Base-by-base conservation (phyloP, 2,888 invertebrate genomes). In the Pandemis heparana region DNA sequence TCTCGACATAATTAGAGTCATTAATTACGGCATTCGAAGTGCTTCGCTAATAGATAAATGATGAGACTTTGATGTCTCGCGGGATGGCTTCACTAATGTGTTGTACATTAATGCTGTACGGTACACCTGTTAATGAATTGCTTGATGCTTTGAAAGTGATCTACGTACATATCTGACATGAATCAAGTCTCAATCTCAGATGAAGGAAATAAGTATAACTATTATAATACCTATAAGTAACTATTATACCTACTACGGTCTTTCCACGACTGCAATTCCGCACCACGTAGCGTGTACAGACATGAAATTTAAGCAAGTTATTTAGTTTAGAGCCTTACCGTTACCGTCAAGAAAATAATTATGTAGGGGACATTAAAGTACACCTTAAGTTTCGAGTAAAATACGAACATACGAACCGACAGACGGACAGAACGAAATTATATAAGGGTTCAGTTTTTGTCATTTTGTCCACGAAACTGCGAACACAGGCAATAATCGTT, bases 31-130 rank as follows among this genome's bases (percentile, higher is more conserved):
- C 69, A 60, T 69, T 74, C 51, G 73, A 32, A 74, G 73, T 69
- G 73, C 69, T 74, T 69, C 73, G 56, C 69, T 81, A 81, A 80
- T 81, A 81, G 79, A 81, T 77, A 81, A 81, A 81, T 81, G 80
- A 80, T 81, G 80, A 75, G 77, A 67, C 69, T 77, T 76, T 77
- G 76, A 76, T 77, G 77, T 75, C 72, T 51, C 71, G n/a, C 51
- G 59, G 46, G 51, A 62, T 68, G 71, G 65, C 39, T 46, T 62
- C 65, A 59, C 59, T 68, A 73, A 73, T 63, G 72, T 61, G 63
- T 51, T 38, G 12, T 41, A 60, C 63, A 18, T 68, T 63, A 73
- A 68, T 68, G 63, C 61, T 60, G 56, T 46, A 70, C 62, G 63
- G n/a, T 70, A 48, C 53, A 56, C 48, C 59, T 67, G 67, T 41